Evolutionary conservation across 2,888 invertebrate genomes (phyloP).

Genomic region (Ellobium chinense): DNA sequence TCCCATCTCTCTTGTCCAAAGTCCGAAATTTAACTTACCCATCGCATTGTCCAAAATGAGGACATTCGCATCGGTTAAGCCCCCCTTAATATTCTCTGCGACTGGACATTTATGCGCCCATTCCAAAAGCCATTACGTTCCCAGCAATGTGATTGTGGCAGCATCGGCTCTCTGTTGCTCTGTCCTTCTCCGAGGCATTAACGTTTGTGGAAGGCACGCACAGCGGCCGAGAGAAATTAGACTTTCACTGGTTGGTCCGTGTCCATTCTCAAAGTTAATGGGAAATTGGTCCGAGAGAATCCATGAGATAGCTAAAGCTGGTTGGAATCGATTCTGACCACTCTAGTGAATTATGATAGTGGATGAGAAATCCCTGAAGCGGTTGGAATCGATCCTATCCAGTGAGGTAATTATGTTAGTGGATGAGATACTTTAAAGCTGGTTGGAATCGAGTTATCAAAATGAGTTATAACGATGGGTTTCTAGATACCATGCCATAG

Average conservation of each 20-base stretch:
- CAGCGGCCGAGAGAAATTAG: not conserved
- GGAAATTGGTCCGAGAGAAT: not conserved
- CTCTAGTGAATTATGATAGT: too few relatives aligned
- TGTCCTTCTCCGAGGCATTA: constrained; percentile 23
- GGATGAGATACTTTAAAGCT: too few relatives aligned
- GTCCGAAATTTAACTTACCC: not conserved
- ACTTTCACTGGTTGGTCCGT: not conserved
- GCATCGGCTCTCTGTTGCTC: not conserved
- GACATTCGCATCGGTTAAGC: constrained; percentile 27
- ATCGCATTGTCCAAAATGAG: not conserved
- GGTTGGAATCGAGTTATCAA: too few relatives aligned
- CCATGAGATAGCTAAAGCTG: not conserved
- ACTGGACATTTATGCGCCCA: constrained; percentile 36
- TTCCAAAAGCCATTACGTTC: constrained; percentile 38
- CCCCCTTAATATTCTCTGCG: constrained; percentile 25
- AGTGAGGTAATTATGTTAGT: too few relatives aligned
- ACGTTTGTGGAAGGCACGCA: not conserved
- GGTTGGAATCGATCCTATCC: too few relatives aligned
- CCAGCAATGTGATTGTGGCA: constrained; percentile 32
- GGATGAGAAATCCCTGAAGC: too few relatives aligned
- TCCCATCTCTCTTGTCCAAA: not conserved
- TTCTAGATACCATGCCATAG: too few relatives aligned
- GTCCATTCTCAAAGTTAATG: constrained; percentile 3
- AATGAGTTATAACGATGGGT: too few relatives aligned
- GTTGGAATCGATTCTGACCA: not conserved